A percentile compares a stretch with the other conserved stretches of the same genome.
Conservation (phyloP, 2,797 vertebrate genomes). For the Amblyopsis hoosieri region DNA sequence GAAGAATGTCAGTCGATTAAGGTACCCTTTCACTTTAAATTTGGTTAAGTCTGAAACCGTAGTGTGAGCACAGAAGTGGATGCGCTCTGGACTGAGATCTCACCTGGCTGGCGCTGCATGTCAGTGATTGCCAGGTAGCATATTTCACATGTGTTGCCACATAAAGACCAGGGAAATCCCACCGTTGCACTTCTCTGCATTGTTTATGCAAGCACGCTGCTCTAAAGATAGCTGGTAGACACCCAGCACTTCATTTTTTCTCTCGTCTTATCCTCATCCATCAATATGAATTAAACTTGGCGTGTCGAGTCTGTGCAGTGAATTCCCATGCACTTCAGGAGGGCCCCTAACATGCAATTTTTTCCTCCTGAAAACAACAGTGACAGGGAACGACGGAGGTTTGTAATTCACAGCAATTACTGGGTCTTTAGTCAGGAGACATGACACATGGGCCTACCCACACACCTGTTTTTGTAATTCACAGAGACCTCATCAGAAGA, state of each 20-base stretch:
- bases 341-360: slow-evolving; percentile 53
- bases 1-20: slow-evolving; percentile 13
- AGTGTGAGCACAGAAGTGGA: slow-evolving; percentile 33
- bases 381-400: slow-evolving; percentile 72
- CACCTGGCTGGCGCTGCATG: slow-evolving; percentile 27
- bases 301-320: slow-evolving; percentile 50
- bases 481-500: no score
- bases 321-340: slow-evolving; percentile 73
- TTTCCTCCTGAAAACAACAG: slow-evolving; percentile 49
- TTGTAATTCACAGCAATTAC: slow-evolving; percentile 76
- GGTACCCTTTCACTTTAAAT: slow-evolving; percentile 17
- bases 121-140: slow-evolving; percentile 43
- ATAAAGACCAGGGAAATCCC: slow-evolving; percentile 55
- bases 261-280: slow-evolving; percentile 70
- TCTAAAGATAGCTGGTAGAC: slow-evolving; percentile 77
- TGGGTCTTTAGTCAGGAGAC: slow-evolving; percentile 65
- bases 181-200: slow-evolving; percentile 53
- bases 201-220: slow-evolving; percentile 67
- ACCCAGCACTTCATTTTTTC: slow-evolving; percentile 64
- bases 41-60: slow-evolving; percentile 22
- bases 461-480: slow-evolving; percentile 76
- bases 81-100: slow-evolving; percentile 6
- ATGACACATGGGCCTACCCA: slow-evolving; percentile 52
- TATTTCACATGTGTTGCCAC: slow-evolving; percentile 58
- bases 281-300: slow-evolving; percentile 80